Evolutionary conservation across 2,888 invertebrate genomes (phyloP).

Genomic region (Ormyrus nitidulus): DNA sequence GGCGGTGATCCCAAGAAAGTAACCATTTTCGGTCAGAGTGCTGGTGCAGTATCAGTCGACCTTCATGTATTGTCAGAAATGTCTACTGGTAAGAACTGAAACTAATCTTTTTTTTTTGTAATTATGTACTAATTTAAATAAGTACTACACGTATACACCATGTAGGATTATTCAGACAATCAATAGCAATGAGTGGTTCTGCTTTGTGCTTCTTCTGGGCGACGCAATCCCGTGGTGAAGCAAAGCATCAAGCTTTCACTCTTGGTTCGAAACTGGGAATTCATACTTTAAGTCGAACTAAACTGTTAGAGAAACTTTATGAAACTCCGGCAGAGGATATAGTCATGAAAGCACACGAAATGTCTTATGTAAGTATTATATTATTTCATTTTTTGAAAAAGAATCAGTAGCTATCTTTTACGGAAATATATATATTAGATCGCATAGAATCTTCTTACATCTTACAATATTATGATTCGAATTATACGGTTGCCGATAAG

Average conservation of each 20-base stretch:
- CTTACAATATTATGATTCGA: neutral
- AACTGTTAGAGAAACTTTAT: constrained; percentile 56
- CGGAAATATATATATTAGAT: too few species aligned
- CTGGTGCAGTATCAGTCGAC: constrained; percentile 20
- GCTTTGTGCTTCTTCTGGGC: constrained; percentile 66
- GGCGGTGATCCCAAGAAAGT: constrained; percentile 28
- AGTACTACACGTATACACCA: neutral
- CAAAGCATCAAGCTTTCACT: neutral
- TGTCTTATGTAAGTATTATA: neutral
- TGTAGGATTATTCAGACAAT: constrained; percentile 77
- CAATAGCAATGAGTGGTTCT: constrained; percentile 78
- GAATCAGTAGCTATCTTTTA: too few species aligned
- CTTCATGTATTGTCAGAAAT: constrained; percentile 30
- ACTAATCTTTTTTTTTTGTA: neutral
- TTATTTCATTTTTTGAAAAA: too few species aligned
- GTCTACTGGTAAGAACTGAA: constrained; percentile 36
- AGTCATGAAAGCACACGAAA: constrained; percentile 9
- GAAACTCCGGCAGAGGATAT: constrained; percentile 53
- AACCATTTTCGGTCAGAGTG: constrained; percentile 24
- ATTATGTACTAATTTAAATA: neutral
- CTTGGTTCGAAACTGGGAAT: constrained; percentile 20
- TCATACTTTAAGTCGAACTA: constrained; percentile 37
- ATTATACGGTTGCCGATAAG: too few species aligned
- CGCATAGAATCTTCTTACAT: too few species aligned
- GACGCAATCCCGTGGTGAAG: neutral